phyloP scores from a whole-genome alignment of 2,113 vertebrate genomes.

The Anseranas semipalmata region DNA sequence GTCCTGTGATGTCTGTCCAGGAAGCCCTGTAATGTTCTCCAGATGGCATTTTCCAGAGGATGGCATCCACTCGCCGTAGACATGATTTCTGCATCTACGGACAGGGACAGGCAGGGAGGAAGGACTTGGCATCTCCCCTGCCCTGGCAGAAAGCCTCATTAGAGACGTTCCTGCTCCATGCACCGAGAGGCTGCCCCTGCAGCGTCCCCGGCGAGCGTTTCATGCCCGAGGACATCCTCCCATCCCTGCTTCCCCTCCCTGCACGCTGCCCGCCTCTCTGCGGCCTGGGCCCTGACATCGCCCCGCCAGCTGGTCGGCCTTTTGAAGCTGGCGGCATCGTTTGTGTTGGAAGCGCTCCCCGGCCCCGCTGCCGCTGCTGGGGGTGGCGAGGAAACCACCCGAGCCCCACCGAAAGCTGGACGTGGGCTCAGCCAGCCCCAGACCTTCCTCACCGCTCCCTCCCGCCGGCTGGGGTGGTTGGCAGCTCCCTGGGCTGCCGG shows the following conservation, averaged over 20 bases:
- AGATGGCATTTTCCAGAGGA: constrained; percentile 47
- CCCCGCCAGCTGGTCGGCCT: not conserved
- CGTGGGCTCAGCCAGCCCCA: not conserved
- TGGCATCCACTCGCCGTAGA: not conserved
- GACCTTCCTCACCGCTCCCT: not conserved
- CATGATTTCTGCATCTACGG: not conserved
- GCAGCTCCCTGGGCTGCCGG: not conserved
- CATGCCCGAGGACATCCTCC: not conserved
- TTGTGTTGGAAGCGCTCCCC: not conserved
- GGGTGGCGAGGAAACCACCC: not conserved
- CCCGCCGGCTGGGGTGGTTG: rapidly evolving
- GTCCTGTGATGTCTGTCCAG: constrained; percentile 12
- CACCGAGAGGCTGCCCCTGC: not conserved
- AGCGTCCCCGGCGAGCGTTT: not conserved
- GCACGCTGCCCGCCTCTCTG: not conserved
- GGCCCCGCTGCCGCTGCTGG: not conserved
- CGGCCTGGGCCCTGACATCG: not conserved
- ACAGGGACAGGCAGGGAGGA: not conserved
- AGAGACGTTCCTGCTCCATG: rapidly evolving
- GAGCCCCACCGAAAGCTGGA: not conserved
- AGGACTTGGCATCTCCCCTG: not conserved
- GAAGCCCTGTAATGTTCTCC: constrained; percentile 16
- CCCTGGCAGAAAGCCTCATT: not conserved
- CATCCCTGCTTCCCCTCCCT: not conserved
- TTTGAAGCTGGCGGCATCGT: not conserved